Evolutionary conservation across 1,140 invertebrate genomes (phyloP).

Genomic region (Lutraria rhynchaena): DNA sequence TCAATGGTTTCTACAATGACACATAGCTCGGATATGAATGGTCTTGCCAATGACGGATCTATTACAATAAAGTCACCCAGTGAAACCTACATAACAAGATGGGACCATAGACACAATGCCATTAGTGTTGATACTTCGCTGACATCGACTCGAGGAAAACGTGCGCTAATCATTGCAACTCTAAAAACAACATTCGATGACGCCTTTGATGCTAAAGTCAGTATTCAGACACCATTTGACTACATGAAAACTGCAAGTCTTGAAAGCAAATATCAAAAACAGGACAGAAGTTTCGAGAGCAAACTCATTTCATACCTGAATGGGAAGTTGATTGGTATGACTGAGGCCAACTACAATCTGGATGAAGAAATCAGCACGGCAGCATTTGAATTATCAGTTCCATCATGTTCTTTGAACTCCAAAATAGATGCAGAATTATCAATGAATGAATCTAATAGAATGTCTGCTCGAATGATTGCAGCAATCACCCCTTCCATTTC

Average conservation of each 20-base stretch:
- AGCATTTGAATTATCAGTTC: not conserved
- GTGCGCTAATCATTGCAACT: not conserved
- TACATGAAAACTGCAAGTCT: not conserved
- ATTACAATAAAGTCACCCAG: constrained; percentile 26
- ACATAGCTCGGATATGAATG: constrained; percentile 12
- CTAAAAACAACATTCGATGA: constrained; percentile 27
- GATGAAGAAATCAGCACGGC: not conserved
- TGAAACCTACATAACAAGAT: constrained; percentile 29
- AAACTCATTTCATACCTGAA: not conserved
- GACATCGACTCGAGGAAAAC: constrained; percentile 22
- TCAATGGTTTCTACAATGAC: constrained; percentile 60
- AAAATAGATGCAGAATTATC: not conserved
- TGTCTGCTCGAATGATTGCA: not conserved
- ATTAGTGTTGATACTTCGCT: constrained; percentile 13
- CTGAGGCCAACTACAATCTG: not conserved
- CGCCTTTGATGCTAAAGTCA: constrained; percentile 12
- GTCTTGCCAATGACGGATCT: constrained; percentile 56
- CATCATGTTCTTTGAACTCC: not conserved
- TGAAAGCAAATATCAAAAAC: not conserved
- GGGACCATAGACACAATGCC: constrained; percentile 48
- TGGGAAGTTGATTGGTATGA: not conserved
- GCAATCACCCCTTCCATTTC: not conserved
- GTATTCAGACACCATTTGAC: constrained; percentile 38
- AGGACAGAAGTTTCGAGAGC: not conserved
- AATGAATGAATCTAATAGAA: not conserved